phyloP scores from a whole-genome alignment of 2,888 invertebrate genomes.

The Aquatica leii region DNA sequence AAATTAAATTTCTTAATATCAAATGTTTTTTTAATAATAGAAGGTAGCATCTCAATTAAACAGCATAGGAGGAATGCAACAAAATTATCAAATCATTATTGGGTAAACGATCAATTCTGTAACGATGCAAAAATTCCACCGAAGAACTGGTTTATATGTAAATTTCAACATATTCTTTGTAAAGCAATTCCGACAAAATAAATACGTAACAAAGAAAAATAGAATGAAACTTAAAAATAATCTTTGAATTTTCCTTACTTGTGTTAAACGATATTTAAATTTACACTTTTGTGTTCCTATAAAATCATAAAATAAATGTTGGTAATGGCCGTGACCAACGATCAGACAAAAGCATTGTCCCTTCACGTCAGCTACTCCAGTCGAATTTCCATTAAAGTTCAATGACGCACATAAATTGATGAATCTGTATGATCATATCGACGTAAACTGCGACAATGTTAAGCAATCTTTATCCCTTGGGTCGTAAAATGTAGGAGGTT shows the following conservation, averaged over 20 bases:
- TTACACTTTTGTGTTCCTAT: no score
- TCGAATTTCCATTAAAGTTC: slow-evolving; percentile 31
- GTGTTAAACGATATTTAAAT: neutral
- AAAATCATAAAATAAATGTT: slow-evolving; percentile 11
- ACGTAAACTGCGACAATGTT: slow-evolving; percentile 18
- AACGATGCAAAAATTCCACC: neutral
- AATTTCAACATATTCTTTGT: slow-evolving; percentile 8
- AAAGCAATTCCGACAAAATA: neutral
- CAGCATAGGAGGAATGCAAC: neutral
- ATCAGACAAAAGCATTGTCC: slow-evolving; percentile 29
- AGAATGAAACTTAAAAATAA: no score
- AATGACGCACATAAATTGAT: slow-evolving; percentile 31
- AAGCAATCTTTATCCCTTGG: slow-evolving; percentile 22
- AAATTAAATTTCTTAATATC: neutral
- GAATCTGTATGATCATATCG: slow-evolving; percentile 25
- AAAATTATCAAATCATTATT: slow-evolving; percentile 5
- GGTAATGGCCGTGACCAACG: slow-evolving; percentile 24
- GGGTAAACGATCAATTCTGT: slow-evolving; percentile 7
- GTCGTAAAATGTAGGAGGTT: slow-evolving; percentile 22
- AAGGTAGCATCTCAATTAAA: slow-evolving; percentile 4
- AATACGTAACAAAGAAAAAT: no score
- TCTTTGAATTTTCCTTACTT: no score
- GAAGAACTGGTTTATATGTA: slow-evolving; percentile 8
- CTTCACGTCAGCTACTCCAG: slow-evolving; percentile 16
- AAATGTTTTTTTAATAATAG: neutral